Percentiles rank a stretch among this genome's conserved stretches.
Conservation (phyloP, 23 tunicate genomes). For the Styela clava region DNA sequence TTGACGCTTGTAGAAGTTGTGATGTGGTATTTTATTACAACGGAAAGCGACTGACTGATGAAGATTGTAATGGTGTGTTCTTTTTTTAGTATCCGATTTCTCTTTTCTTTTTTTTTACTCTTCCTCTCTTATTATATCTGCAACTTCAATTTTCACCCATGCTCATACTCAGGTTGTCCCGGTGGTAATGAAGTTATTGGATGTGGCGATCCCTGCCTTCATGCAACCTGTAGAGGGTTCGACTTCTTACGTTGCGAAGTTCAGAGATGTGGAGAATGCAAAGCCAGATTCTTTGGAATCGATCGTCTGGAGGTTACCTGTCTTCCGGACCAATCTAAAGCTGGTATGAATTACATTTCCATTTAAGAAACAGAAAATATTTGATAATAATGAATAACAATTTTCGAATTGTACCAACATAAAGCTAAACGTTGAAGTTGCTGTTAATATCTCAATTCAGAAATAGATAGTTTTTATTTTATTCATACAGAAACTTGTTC, state of each 20-base stretch:
- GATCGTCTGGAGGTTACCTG: slow-evolving; percentile 1
- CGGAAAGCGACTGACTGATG: slow-evolving; percentile 7
- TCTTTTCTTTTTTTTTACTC: too few species aligned
- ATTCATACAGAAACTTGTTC: neutral
- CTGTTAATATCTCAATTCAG: too few species aligned
- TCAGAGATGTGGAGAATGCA: slow-evolving; percentile 17
- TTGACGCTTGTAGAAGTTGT: slow-evolving; percentile 14
- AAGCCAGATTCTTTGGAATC: neutral
- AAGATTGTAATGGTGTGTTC: slow-evolving; percentile 8
- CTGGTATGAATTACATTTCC: too few species aligned
- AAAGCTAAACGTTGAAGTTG: too few species aligned
- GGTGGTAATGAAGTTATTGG: neutral
- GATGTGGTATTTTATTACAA: slow-evolving; percentile 3
- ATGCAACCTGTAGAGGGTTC: slow-evolving; percentile 1
- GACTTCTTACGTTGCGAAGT: neutral
- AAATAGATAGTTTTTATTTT: too few species aligned
- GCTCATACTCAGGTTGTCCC: slow-evolving; percentile 11
- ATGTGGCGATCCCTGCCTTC: slow-evolving; percentile 3
- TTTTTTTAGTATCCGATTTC: neutral
- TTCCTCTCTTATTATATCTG: too few species aligned
- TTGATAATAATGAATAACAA: too few species aligned
- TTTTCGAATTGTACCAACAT: too few species aligned
- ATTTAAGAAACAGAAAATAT: too few species aligned
- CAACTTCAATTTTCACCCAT: neutral
- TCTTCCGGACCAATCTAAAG: neutral